Conservation (phyloP, 2,797 vertebrate genomes). For the Momotus momota region DNA sequence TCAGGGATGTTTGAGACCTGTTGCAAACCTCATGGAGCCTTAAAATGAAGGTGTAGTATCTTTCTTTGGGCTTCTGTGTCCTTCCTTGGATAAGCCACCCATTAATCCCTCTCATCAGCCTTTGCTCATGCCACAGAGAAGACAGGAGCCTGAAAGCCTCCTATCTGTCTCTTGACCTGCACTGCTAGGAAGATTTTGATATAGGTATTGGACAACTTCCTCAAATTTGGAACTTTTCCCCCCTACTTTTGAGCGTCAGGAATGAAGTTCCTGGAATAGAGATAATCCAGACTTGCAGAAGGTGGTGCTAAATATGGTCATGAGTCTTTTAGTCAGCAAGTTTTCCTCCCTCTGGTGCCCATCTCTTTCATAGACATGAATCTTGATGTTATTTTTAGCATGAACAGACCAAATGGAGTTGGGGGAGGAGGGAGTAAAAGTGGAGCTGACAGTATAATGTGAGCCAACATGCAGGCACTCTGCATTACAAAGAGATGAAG, state of each 20-base stretch:
- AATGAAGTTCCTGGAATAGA: neutral
- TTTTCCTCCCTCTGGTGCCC: neutral
- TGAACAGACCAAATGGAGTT: constrained; percentile 31
- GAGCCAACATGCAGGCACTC: constrained; percentile 35
- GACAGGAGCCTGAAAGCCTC: neutral
- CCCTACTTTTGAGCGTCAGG: neutral
- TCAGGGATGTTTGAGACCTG: neutral
- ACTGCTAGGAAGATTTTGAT: neutral
- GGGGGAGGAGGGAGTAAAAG: constrained; percentile 32
- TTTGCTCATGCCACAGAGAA: neutral
- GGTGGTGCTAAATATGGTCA: neutral
- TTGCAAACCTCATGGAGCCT: neutral
- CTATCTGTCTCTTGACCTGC: neutral
- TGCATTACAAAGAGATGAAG: constrained; percentile 64
- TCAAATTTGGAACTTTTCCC: neutral
- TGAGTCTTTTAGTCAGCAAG: neutral
- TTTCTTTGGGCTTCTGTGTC: neutral
- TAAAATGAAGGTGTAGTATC: neutral
- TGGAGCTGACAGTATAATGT: constrained; percentile 44
- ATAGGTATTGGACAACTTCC: neutral
- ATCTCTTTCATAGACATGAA: constrained; percentile 13
- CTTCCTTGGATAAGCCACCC: neutral
- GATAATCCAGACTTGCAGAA: neutral
- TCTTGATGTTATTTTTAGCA: constrained; percentile 62
- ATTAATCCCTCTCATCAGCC: neutral